phyloP scores from a whole-genome alignment of 1,140 invertebrate genomes.

The Hyphantria cunea region DNA sequence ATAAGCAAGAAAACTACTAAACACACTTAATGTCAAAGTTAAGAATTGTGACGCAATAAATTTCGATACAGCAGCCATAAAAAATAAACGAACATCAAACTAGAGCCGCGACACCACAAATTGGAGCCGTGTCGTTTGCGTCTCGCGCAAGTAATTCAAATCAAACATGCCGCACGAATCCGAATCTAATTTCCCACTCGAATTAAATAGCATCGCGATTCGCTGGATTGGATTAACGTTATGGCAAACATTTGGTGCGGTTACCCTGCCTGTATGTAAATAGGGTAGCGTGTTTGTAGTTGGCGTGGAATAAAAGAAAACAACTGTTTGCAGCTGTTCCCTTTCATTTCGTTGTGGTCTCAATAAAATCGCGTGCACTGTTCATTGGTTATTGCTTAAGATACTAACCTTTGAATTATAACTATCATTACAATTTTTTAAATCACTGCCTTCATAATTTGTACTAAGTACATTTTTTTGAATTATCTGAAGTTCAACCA shows the following conservation, averaged over 20 bases:
- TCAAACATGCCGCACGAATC: slow-evolving; percentile 44
- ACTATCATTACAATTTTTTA: too few species aligned
- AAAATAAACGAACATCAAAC: slow-evolving; percentile 17
- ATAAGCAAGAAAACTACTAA: too few species aligned
- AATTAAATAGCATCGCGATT: slow-evolving; percentile 45
- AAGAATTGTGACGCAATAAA: too few species aligned
- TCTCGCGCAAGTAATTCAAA: slow-evolving; percentile 41
- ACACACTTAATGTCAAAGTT: too few species aligned
- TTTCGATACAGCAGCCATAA: too few species aligned
- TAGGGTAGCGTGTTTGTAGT: slow-evolving; percentile 8
- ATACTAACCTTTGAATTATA: too few species aligned
- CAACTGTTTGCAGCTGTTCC: neutral
- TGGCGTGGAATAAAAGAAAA: neutral
- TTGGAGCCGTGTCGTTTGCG: slow-evolving; percentile 25
- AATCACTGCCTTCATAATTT: too few species aligned
- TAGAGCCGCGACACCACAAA: slow-evolving; percentile 15
- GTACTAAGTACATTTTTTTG: too few species aligned
- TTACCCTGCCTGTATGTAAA: slow-evolving; percentile 23
- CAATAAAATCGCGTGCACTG: too few species aligned
- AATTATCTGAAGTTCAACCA: too few species aligned
- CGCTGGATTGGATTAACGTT: slow-evolving; percentile 36
- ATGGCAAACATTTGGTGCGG: slow-evolving; percentile 36
- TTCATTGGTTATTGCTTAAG: too few species aligned
- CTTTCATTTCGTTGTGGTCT: too few species aligned
- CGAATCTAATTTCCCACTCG: slow-evolving; percentile 48